phyloP scores from a whole-genome alignment of 2,888 invertebrate species.

The Conistra vaccinii region DNA sequence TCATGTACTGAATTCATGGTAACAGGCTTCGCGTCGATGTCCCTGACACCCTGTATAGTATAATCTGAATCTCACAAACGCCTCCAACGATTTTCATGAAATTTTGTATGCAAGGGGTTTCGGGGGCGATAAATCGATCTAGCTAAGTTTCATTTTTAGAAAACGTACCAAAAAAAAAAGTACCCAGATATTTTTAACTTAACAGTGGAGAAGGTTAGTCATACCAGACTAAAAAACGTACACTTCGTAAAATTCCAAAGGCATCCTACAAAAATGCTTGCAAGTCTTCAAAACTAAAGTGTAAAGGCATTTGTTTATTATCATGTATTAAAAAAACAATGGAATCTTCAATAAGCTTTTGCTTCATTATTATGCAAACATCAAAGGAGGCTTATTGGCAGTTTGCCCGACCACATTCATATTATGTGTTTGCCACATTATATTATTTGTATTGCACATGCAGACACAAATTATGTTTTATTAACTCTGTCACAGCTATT shows the following conservation, averaged over 20 bases:
- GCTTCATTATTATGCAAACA: slow-evolving; percentile 53
- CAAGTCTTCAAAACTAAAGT: slow-evolving; percentile 34
- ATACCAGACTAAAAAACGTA: background rate
- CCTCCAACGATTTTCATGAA: too few species aligned
- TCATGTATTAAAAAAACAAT: slow-evolving; percentile 44
- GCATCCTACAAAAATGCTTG: background rate
- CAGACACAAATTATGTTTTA: slow-evolving; percentile 46
- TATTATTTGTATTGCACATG: slow-evolving; percentile 47
- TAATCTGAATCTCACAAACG: too few species aligned
- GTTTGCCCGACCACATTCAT: slow-evolving; percentile 55
- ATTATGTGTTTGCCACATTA: slow-evolving; percentile 42
- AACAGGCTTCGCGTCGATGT: too few species aligned
- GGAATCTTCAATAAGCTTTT: slow-evolving; percentile 47
- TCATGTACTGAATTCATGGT: too few species aligned
- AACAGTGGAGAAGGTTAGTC: background rate
- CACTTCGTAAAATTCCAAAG: background rate
- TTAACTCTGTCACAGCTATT: slow-evolving; percentile 29
- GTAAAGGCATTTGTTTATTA: slow-evolving; percentile 22
- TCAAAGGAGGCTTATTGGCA: slow-evolving; percentile 60
- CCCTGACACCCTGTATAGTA: too few species aligned
- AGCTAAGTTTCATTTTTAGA: too few species aligned
- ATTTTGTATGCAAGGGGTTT: too few species aligned
- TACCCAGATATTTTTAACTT: too few species aligned
- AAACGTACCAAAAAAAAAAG: too few species aligned
- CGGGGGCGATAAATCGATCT: too few species aligned